Conservation (phyloP, 2,888 invertebrate genomes). For the Sycophila texana region DNA sequence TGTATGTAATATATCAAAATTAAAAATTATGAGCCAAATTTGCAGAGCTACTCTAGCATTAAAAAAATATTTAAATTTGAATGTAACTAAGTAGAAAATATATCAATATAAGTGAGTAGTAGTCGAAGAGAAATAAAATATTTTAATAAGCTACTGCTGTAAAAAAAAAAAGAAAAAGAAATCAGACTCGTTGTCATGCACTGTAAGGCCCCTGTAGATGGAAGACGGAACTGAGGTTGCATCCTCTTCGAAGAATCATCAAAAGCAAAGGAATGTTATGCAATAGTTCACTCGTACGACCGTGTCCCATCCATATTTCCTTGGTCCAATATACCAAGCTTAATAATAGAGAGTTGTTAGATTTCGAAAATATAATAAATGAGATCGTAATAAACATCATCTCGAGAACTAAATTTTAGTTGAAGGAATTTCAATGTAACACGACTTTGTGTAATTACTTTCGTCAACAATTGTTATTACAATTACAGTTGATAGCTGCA, state of each 20-base stretch:
- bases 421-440: slow-evolving; percentile 49
- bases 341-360: slow-evolving; percentile 45
- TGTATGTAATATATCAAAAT: slow-evolving; percentile 28
- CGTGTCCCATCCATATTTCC: slow-evolving; percentile 39
- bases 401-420: slow-evolving; percentile 45
- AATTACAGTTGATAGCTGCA: slow-evolving; percentile 52
- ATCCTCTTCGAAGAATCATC: slow-evolving; percentile 46
- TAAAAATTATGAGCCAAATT: slow-evolving; percentile 12
- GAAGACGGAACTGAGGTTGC: slow-evolving; percentile 47
- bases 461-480: slow-evolving; percentile 49
- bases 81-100: slow-evolving; percentile 15
- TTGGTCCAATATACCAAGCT: slow-evolving; percentile 54
- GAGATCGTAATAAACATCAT: slow-evolving; percentile 50
- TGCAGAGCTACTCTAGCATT: no score
- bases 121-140: slow-evolving; percentile 12
- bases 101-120: slow-evolving; percentile 8
- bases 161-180: slow-evolving; percentile 28
- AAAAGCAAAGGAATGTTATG: slow-evolving; percentile 55
- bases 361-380: slow-evolving; percentile 47
- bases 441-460: slow-evolving; percentile 50
- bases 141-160: slow-evolving; percentile 7
- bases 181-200: slow-evolving; percentile 28
- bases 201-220: slow-evolving; percentile 50
- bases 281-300: slow-evolving; percentile 51
- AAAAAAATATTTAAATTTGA: slow-evolving; percentile 4